Base-by-base conservation (phyloP, 2,797 vertebrate species). In the Propithecus perrieri region DNA sequence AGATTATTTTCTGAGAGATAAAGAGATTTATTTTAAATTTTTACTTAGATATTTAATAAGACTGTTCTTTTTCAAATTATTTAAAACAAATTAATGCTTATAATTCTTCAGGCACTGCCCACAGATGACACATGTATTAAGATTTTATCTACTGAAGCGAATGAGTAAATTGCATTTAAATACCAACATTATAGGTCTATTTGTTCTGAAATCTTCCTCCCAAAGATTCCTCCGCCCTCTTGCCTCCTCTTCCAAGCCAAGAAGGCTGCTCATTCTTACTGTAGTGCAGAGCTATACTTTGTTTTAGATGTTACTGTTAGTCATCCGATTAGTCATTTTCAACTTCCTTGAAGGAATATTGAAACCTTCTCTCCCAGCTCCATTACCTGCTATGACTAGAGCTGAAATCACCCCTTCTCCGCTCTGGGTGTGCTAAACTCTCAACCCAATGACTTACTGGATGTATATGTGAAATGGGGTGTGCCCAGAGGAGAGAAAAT, bases 61-160 rank as follows among this genome's bases (percentile, higher is more conserved):
- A 96, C 81, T 72, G 65, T 91, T 96, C 94, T 95, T 97, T 97
- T 97, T 79, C 94, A 97, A 98, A 97, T 94, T 97, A 97, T 97
- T 97, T 98, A 91, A 97, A 96, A 97, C 95, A 96, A 97, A 96
- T 96, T 92, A 97, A 97, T 95, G 79, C 81, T 97, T 98, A 96
- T 92, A 97, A 97, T 97, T 96, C 93, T 94, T 98, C 83, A 92
- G 92, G 15, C 83, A 90, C 85, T 96, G 78, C 69, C 92, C 92
- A 85, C 88, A 96, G 85, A 87, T 81, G 83, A 67, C 95, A 97
- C 63, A 0, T 0, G 43, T 92, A 92, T 97, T 96, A 96, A 96
- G 93, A 92, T 53, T 88, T 94, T 97, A 97, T 89, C 74, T 61
- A 80, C 69, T 93, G 11, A 48, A 63, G 53, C 33, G 75, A 94